Conservation (phyloP, 2,113 vertebrate species). For the Ondatra zibethicus region DNA sequence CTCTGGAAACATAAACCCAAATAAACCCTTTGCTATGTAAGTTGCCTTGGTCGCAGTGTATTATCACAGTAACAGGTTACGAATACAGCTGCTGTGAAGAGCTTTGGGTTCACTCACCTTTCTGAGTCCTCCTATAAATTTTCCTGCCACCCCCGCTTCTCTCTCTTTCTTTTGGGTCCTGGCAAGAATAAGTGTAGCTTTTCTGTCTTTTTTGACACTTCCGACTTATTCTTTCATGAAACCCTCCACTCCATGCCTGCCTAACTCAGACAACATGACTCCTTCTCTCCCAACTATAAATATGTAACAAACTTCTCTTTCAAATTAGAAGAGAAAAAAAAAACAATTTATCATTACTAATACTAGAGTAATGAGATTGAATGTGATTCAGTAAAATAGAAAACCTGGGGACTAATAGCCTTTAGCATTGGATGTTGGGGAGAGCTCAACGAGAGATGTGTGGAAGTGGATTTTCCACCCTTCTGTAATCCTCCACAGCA, state of each 20-base stretch:
- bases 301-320: not conserved
- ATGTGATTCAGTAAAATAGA: not conserved
- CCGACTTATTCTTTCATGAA: not conserved
- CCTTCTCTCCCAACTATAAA: not conserved
- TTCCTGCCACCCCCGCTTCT: not conserved
- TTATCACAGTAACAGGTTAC: not conserved
- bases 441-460: not conserved
- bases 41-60: not conserved
- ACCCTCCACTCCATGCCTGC: no score
- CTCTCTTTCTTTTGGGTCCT: not conserved
- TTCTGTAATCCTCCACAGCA: not conserved
- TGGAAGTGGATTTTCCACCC: not conserved
- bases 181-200: not conserved
- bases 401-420: not conserved
- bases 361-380: no score
- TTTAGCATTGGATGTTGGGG: not conserved
- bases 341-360: not conserved
- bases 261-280: not conserved
- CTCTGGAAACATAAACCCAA: not conserved
- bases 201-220: not conserved
- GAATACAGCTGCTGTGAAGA: no score
- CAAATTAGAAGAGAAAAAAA: not conserved
- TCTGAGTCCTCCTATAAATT: not conserved
- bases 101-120: not conserved
- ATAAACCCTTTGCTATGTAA: not conserved